Conservation (phyloP, 2,797 vertebrate species). For the Xiphophorus birchmanni region DNA sequence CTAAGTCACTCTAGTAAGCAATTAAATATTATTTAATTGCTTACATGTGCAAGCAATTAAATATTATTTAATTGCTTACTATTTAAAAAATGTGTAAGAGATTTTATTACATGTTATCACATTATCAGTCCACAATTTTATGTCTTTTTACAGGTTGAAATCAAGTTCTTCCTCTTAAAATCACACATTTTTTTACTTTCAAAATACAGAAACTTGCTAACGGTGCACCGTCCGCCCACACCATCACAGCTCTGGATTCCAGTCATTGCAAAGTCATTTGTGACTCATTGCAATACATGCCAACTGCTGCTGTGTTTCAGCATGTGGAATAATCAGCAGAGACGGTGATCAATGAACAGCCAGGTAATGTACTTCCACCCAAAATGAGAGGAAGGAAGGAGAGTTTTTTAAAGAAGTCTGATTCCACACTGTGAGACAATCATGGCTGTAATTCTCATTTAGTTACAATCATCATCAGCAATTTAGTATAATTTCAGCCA, state of each 20-base stretch:
- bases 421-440: neutral
- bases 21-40: neutral
- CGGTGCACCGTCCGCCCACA: constrained; percentile 51
- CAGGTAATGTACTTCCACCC: constrained; percentile 19
- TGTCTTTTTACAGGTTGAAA: constrained; percentile 40
- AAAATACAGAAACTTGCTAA: constrained; percentile 62
- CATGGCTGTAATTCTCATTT: neutral
- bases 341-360: constrained; percentile 29
- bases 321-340: constrained; percentile 46
- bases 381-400: constrained; percentile 9
- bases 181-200: constrained; percentile 63
- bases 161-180: constrained; percentile 51
- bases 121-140: constrained; percentile 23
- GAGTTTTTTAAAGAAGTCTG: neutral
- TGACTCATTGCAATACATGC: constrained; percentile 45
- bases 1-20: neutral
- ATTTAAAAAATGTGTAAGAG: neutral
- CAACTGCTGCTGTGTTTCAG: constrained; percentile 36
- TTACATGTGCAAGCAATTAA: too few species aligned
- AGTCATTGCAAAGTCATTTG: constrained; percentile 56
- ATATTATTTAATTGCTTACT: too few species aligned
- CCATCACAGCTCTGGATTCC: constrained; percentile 31
- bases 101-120: neutral
- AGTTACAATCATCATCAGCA: neutral
- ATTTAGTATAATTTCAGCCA: neutral